Conservation (phyloP, 2,113 vertebrate genomes). For the Tricholaema leucomelas region DNA sequence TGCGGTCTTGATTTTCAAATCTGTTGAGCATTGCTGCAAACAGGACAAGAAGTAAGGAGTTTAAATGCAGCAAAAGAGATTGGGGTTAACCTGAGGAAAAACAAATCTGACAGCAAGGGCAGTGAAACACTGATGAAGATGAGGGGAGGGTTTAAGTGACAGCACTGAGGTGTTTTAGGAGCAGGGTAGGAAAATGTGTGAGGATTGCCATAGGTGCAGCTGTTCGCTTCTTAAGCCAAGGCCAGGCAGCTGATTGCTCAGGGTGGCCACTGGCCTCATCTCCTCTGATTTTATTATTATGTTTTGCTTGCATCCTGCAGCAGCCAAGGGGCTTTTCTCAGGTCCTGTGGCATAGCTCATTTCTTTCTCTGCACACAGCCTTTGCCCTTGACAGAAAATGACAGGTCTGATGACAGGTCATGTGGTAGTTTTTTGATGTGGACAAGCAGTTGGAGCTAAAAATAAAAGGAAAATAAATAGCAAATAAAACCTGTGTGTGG, state of each 20-base stretch:
- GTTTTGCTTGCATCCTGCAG: constrained; percentile 19
- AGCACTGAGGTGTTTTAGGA: not conserved
- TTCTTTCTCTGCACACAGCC: not conserved
- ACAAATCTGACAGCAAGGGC: not conserved
- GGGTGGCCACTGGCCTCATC: not conserved
- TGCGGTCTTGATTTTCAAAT: not conserved
- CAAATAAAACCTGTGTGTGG: constrained; percentile 6
- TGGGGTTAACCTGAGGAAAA: not conserved
- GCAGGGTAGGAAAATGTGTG: not conserved
- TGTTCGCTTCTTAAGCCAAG: not conserved
- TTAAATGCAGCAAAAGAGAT: not conserved
- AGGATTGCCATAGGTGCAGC: not conserved
- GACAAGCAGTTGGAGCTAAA: constrained; percentile 53
- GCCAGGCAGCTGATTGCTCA: not conserved
- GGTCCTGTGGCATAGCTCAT: constrained; percentile 15
- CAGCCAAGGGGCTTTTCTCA: constrained; percentile 52
- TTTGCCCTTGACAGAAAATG: constrained; percentile 39
- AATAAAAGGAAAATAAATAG: constrained; percentile 23
- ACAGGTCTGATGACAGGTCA: constrained; percentile 44
- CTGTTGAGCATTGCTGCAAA: not conserved
- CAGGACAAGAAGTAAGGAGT: not conserved
- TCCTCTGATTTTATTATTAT: not conserved
- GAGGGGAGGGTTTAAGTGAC: not conserved
- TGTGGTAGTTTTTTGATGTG: constrained; percentile 42
- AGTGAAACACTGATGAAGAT: not conserved